A percentile compares a stretch with the other conserved stretches of the same genome.
Conservation (phyloP, 1,140 invertebrate species). For the Drosophila simulans region DNA sequence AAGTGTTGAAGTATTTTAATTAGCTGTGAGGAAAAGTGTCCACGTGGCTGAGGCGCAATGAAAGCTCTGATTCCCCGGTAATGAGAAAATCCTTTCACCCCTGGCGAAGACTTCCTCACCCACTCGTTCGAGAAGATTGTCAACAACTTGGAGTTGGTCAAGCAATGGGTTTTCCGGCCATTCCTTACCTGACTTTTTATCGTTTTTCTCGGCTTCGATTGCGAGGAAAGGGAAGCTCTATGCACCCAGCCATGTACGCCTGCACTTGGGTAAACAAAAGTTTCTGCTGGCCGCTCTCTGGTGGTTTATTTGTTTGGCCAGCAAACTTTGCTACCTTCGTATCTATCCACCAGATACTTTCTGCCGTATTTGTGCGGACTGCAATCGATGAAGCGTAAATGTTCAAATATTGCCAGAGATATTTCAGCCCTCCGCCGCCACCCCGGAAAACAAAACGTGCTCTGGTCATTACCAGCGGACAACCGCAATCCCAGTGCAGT, state of each 20-base stretch:
- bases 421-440: constrained; percentile 19
- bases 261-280: constrained; percentile 79
- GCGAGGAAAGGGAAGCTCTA: neutral
- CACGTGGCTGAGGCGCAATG: constrained; percentile 14
- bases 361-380: constrained; percentile 34
- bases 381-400: constrained; percentile 82
- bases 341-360: constrained; percentile 56
- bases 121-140: constrained; percentile 11
- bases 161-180: constrained; percentile 16
- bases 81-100: constrained; percentile 40
- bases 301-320: constrained; percentile 79
- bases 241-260: constrained; percentile 21
- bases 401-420: constrained; percentile 73
- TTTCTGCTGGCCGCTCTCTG: constrained; percentile 48
- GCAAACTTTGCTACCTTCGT: constrained; percentile 72
- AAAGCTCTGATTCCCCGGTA: constrained; percentile 15
- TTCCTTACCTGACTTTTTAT: constrained; percentile 58
- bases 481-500: constrained; percentile 49
- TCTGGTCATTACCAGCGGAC: constrained; percentile 73
- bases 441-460: constrained; percentile 63
- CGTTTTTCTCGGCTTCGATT: constrained; percentile 23
- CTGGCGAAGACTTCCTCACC: neutral
- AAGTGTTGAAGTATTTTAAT: constrained; percentile 44
- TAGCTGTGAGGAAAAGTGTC: constrained; percentile 36
- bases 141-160: constrained; percentile 42